Percentiles rank a stretch among this genome's conserved stretches.
phyloP scores from a whole-genome alignment of 2,797 vertebrate species.

The Anomalospiza imberbis region DNA sequence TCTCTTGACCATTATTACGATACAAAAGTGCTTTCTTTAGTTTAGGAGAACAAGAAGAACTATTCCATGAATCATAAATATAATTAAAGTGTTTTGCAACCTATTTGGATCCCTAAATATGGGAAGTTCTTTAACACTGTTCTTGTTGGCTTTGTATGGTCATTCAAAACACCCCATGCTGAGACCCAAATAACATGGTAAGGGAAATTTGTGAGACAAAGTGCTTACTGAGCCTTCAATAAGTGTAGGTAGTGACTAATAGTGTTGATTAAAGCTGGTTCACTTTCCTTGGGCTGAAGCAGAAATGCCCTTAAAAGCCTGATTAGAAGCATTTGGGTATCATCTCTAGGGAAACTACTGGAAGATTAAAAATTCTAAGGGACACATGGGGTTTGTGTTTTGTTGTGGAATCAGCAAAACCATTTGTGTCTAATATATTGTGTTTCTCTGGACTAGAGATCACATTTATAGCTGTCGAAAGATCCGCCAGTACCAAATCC shows the following conservation, averaged over 20 bases:
- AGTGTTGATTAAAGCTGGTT: constrained; percentile 9
- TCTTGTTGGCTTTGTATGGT: background rate
- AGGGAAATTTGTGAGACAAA: background rate
- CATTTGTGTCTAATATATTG: background rate
- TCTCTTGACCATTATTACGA: background rate
- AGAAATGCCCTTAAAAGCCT: background rate
- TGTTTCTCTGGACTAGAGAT: background rate
- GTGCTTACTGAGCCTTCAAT: background rate
- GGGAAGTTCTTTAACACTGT: background rate
- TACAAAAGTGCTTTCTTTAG: background rate
- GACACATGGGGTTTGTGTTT: background rate
- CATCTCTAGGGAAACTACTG: background rate
- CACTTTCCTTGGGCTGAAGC: background rate
- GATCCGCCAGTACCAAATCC: background rate
- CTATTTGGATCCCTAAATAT: background rate
- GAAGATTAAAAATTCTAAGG: background rate
- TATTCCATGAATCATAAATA: background rate
- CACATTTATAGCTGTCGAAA: background rate
- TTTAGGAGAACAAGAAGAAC: background rate
- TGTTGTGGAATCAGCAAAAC: background rate
- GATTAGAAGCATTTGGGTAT: background rate
- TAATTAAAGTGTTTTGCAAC: background rate
- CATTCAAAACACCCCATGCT: background rate
- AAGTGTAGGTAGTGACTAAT: background rate
- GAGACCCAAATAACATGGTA: background rate